These are phyloP conservation scores for Euphydryas editha DNA, from an alignment of 2,888 invertebrate species.

Conservation along the genomic window DNA sequence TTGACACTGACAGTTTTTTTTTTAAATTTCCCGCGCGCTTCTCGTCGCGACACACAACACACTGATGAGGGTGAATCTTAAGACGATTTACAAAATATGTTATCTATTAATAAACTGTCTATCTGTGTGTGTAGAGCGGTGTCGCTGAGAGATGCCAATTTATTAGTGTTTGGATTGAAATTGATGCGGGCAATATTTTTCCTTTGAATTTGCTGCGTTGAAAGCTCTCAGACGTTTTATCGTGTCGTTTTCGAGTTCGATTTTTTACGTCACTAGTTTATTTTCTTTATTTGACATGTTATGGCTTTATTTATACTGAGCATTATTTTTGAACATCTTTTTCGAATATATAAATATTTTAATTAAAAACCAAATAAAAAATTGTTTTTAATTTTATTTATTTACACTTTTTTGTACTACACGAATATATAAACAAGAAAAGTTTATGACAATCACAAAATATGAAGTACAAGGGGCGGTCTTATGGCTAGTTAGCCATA, in stretches of 20 bases:
- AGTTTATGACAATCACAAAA: too few species aligned
- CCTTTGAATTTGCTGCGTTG: constrained; percentile 77
- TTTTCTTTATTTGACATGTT: constrained; percentile 47
- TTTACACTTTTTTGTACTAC: too few species aligned
- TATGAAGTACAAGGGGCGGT: too few species aligned
- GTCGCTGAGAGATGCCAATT: constrained; percentile 80
- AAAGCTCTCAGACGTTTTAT: constrained; percentile 73
- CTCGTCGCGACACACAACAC: constrained; percentile 65
- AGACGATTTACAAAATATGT: constrained; percentile 75
- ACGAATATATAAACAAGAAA: too few species aligned
- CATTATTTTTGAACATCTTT: too few species aligned
- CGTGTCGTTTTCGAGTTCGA: constrained; percentile 62
- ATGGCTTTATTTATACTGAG: background rate
- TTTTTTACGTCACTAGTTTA: constrained; percentile 66
- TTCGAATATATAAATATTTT: too few species aligned
- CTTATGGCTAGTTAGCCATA: too few species aligned
- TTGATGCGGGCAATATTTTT: constrained; percentile 80
- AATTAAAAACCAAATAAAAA: too few species aligned
- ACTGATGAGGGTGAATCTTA: constrained; percentile 75
- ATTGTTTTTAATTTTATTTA: too few species aligned
- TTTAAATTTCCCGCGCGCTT: constrained; percentile 66
- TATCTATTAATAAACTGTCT: constrained; percentile 79
- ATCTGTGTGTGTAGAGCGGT: constrained; percentile 49
- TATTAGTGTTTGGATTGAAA: constrained; percentile 82
- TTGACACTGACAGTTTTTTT: constrained; percentile 43